phyloP scores from a whole-genome alignment of 2,113 vertebrate genomes.

The Pachycephala philippinensis region DNA sequence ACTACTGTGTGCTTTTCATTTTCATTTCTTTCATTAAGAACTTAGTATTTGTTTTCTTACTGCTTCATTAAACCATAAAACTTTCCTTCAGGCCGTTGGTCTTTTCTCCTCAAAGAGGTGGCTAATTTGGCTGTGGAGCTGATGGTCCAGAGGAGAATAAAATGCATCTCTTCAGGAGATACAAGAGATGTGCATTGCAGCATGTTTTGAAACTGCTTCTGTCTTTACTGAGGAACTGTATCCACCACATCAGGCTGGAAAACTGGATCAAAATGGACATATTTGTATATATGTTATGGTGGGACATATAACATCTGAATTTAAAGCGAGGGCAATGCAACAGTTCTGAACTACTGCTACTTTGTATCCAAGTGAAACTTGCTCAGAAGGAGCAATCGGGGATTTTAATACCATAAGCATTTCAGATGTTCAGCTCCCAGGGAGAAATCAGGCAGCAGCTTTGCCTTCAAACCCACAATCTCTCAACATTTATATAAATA shows the following conservation, averaged over 20 bases:
- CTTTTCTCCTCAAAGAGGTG: not conserved
- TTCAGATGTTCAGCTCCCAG: not conserved
- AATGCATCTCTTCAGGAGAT: not conserved
- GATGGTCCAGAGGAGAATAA: not conserved
- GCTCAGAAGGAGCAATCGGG: not conserved
- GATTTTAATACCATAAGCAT: not conserved
- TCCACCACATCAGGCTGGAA: not conserved
- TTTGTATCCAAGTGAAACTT: not conserved
- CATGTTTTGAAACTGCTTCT: not conserved
- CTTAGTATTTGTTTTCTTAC: not conserved
- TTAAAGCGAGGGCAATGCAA: not conserved
- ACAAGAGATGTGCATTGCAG: not conserved
- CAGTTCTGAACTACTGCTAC: not conserved
- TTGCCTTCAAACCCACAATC: not conserved
- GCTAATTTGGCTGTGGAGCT: not conserved
- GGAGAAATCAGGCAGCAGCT: not conserved
- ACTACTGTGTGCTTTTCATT: not conserved
- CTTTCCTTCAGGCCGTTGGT: not conserved
- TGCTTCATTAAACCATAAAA: conserved; percentile 16
- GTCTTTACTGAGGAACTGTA: not conserved
- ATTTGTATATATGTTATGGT: not conserved
- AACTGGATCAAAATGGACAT: not conserved
- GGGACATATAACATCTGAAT: not conserved
- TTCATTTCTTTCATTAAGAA: conserved; percentile 18
- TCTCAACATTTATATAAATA: not conserved